These are phyloP conservation scores for Ridgeia piscesae DNA, from an alignment of 1,140 invertebrate species.

Conservation along the genomic window DNA sequence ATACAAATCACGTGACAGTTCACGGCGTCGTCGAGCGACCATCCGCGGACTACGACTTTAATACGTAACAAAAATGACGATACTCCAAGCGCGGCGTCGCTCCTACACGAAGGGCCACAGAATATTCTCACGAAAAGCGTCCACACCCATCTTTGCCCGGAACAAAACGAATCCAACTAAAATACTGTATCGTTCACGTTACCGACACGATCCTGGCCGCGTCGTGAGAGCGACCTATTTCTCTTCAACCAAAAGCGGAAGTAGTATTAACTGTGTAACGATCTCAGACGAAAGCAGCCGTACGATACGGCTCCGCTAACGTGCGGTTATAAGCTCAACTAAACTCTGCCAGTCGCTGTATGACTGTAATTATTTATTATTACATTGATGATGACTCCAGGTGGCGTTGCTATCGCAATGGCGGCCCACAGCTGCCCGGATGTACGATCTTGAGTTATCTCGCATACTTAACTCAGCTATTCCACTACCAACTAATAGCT, in stretches of 20 bases:
- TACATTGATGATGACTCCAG: not conserved
- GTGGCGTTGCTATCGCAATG: not conserved
- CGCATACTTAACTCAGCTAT: not conserved
- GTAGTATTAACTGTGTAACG: not conserved
- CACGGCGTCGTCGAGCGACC: not conserved
- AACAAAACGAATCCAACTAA: not conserved
- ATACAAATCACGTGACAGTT: not conserved
- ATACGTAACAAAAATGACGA: not conserved
- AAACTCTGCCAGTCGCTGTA: not conserved
- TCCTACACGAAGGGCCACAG: not conserved
- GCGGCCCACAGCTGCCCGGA: not conserved
- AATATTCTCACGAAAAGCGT: not conserved
- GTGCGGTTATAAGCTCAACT: not conserved
- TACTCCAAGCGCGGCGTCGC: not conserved
- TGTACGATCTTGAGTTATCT: not conserved
- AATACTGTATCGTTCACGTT: not conserved
- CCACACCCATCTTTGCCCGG: not conserved
- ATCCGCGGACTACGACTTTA: not conserved
- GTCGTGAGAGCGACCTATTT: not conserved
- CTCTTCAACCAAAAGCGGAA: constrained; percentile 4
- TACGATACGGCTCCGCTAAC: not conserved
- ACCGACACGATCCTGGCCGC: not conserved
- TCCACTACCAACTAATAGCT: not conserved
- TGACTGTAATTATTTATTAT: not conserved
- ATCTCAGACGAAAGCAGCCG: not conserved